Percentiles rank a stretch among this genome's conserved stretches.
These are phyloP conservation scores for Habropoda laboriosa DNA, from an alignment of 1,140 invertebrate species.

Conservation along the genomic window DNA sequence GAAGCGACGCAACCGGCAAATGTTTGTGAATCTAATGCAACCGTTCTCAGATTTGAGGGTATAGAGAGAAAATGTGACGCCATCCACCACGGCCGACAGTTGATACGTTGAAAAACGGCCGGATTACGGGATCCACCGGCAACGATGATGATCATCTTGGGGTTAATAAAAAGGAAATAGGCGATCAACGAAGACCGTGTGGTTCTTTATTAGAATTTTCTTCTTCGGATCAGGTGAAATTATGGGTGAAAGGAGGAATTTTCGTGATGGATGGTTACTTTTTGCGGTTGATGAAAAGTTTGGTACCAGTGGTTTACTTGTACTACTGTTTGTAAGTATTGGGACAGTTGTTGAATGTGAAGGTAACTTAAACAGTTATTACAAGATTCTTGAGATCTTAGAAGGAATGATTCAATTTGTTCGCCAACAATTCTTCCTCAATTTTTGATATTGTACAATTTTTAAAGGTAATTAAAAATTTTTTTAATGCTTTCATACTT, in stretches of 20 bases:
- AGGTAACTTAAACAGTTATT: no score
- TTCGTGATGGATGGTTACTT: background rate
- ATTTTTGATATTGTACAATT: no score
- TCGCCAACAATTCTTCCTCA: no score
- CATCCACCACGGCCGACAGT: conserved; percentile 13
- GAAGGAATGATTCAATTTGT: no score
- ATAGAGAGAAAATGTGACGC: conserved; percentile 52
- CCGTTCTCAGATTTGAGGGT: conserved; percentile 65
- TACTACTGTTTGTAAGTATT: no score
- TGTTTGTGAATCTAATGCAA: conserved; percentile 69
- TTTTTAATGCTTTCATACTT: no score
- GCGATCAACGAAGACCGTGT: background rate
- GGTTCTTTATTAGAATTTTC: no score
- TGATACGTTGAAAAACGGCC: conserved; percentile 26
- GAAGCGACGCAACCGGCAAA: conserved; percentile 60
- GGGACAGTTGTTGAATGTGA: background rate
- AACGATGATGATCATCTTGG: background rate
- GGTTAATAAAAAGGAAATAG: conserved; percentile 1
- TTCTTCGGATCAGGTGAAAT: background rate
- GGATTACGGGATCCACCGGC: conserved; percentile 4
- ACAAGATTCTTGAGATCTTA: no score
- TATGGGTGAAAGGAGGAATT: background rate
- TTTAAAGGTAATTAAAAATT: no score
- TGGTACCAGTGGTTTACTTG: no score
- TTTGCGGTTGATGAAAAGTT: no score